Base-by-base conservation (phyloP, 2,113 vertebrate genomes). In the Aramus guarauna region DNA sequence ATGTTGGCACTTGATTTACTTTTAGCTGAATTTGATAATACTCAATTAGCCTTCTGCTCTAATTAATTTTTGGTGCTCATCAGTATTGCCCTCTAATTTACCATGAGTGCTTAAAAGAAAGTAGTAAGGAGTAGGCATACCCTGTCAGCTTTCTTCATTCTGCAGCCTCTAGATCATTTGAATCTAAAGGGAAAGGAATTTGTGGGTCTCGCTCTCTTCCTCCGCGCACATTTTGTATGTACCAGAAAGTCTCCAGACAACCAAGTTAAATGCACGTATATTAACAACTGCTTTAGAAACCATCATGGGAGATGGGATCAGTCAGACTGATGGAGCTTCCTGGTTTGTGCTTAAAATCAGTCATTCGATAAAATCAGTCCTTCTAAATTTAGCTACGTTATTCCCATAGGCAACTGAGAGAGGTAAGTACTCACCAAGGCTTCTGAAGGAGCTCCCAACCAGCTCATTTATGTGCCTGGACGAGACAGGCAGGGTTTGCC, bases 21-120 rank as follows among this genome's bases (percentile, higher is more conserved):
- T 95, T 94, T 81, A 95, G 88, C 27, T 93, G 58, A 97, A 89
- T 91, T 96, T 96, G 72, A 91, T 91, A 87, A 87, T 91, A 84
- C 24, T 82, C 91, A 81, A 94, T 95, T 94, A 96, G 74, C 34
- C 36, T 86, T 89, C 34, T 94, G 36, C 48, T 85, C 69, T 72
- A 85, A 85, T 78, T 92, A 95, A 75, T 91, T 93, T 94, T 97
- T 91, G 64, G 43, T 89, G 48, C 20, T 91, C 48, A 72, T 92
- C 36, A 37, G 43, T 87, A 62, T 75, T 85, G 22, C 22, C 77
- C 53, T 91, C 53, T 85, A 92, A 97, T 89, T 91, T 92, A 58
- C 83, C 58, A 72, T 36, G 27, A 91, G 58, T 78, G 60, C 36
- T 95, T 79, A 79, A 53, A 29, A 92, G 64, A 80, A 96, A 80